These are phyloP conservation scores for Glaucopsyche alexis DNA, from an alignment of 2,888 invertebrate species.

Conservation along the genomic window DNA sequence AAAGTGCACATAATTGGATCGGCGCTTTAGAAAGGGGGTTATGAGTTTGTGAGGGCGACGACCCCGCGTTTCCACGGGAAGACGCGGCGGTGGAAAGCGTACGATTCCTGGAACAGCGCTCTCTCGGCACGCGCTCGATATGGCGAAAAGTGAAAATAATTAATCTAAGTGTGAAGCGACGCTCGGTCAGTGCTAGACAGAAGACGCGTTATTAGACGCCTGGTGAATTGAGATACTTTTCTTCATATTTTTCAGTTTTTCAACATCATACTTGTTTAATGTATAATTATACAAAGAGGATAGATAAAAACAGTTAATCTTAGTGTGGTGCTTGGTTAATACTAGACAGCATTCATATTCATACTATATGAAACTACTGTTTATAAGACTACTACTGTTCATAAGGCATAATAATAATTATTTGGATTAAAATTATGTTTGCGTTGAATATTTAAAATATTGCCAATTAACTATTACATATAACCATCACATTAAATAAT, in stretches of 20 bases:
- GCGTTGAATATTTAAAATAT: too few species aligned
- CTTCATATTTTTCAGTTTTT: background rate
- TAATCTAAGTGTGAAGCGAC: slow-evolving; percentile 28
- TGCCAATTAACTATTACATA: too few species aligned
- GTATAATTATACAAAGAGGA: background rate
- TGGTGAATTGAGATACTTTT: background rate
- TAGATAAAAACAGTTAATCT: too few species aligned
- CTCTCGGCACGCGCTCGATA: slow-evolving; percentile 54
- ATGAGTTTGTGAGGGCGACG: slow-evolving; percentile 80
- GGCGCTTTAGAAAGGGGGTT: slow-evolving; percentile 80
- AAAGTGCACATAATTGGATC: slow-evolving; percentile 81
- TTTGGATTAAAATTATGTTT: too few species aligned
- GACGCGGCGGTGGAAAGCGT: slow-evolving; percentile 74
- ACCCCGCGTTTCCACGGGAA: slow-evolving; percentile 77
- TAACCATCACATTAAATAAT: too few species aligned
- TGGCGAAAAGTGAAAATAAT: slow-evolving; percentile 70
- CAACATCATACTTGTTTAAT: background rate
- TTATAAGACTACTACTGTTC: too few species aligned
- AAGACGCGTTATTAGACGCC: background rate
- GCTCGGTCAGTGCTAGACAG: background rate
- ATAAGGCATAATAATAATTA: too few species aligned
- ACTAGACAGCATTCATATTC: too few species aligned
- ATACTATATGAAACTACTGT: too few species aligned
- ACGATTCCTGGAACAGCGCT: slow-evolving; percentile 69
- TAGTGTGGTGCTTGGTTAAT: too few species aligned